Evolutionary conservation across 2,888 invertebrate species (phyloP).

Genomic region (Schizotus pectinicornis): DNA sequence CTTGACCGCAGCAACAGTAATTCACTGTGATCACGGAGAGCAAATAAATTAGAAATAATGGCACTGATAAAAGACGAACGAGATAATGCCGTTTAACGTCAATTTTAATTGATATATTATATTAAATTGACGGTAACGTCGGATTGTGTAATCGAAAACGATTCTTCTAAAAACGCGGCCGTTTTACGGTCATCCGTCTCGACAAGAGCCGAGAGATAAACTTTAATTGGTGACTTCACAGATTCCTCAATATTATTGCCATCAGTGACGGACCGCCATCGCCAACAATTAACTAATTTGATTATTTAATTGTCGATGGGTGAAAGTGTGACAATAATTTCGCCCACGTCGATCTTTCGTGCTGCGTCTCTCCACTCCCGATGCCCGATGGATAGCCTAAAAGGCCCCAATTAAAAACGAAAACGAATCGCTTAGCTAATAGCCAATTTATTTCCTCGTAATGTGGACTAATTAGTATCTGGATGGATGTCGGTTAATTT

Average conservation of each 20-base stretch:
- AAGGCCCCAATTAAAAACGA: conserved; percentile 2
- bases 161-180: neutral
- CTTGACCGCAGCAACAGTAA: conserved; percentile 11
- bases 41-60: conserved; percentile 23
- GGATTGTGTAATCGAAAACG: neutral
- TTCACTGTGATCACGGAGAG: conserved; percentile 15
- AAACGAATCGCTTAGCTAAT: conserved; percentile 10
- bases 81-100: conserved; percentile 30
- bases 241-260: too few relatives aligned
- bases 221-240: too few relatives aligned
- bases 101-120: conserved; percentile 27
- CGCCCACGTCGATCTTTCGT: neutral
- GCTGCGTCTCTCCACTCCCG: neutral
- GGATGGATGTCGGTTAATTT: conserved; percentile 5
- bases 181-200: neutral
- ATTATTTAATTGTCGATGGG: too few relatives aligned
- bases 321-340: neutral
- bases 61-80: conserved; percentile 22
- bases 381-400: neutral
- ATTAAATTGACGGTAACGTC: conserved; percentile 7
- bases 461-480: conserved; percentile 12
- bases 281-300: too few relatives aligned
- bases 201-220: neutral
- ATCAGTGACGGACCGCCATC: too few relatives aligned
- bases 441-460: conserved; percentile 14